Conservation (phyloP, 2,888 invertebrate genomes). For the Athalia circularis region DNA sequence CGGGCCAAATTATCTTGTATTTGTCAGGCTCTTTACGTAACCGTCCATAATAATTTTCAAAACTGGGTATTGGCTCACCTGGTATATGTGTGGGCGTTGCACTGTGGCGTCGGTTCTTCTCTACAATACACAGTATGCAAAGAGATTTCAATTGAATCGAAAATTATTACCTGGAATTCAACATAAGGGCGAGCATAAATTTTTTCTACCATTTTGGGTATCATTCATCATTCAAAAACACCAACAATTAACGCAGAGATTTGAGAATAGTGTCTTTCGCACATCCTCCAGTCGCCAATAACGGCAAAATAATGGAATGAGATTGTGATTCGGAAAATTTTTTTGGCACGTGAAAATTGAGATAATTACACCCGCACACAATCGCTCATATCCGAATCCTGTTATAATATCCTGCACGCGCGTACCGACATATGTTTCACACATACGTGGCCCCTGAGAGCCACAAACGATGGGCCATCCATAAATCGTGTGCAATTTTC, state of each 20-base stretch:
- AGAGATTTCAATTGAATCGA: neutral
- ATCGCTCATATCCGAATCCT: neutral
- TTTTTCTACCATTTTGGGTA: no score
- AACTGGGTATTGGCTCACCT: neutral
- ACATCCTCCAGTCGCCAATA: no score
- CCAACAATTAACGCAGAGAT: neutral
- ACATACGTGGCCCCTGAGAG: neutral
- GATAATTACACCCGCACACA: neutral
- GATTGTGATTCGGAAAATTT: no score
- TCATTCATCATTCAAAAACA: no score
- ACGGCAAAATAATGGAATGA: no score
- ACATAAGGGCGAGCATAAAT: no score
- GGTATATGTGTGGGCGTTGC: no score
- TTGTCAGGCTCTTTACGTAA: neutral
- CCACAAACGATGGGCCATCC: conserved; percentile 52
- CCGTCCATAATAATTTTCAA: conserved; percentile 16
- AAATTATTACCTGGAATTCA: neutral
- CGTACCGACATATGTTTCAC: no score
- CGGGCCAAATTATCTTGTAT: conserved; percentile 22
- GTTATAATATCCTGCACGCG: no score
- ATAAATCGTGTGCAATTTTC: conserved; percentile 67
- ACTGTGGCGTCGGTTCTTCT: neutral
- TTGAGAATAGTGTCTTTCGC: no score
- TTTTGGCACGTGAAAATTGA: neutral
- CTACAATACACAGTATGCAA: neutral